Base-by-base conservation (phyloP, 2,888 invertebrate species). In the Glyphotaelius pellucidus region DNA sequence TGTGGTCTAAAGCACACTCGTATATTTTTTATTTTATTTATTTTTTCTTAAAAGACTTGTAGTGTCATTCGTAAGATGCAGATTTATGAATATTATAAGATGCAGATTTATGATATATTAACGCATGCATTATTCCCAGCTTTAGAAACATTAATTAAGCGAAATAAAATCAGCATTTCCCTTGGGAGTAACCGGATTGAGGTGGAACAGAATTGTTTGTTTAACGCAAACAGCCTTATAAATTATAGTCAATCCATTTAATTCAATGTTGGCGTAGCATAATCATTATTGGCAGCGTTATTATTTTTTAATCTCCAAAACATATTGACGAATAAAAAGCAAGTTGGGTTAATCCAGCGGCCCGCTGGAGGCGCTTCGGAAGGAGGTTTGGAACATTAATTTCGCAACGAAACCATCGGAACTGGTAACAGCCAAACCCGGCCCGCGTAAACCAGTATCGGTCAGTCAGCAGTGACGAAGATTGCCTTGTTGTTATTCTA, bases 351-450 rank as follows among this genome's bases (percentile, higher is more conserved):
- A 30, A 83, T 35, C 81, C 83, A 25, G 7, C 83, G 1, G 35
- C 11, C 35, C n/a, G 67, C 1, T 9, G 67, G 67, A 67, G 67
- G 25, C 67, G 67, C 67, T n/a, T 83, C 19, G 35, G 32, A 83
- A 32, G 83, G 32, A 38, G 83, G 32, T 83, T 83, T 35, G 83
- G 38, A 83, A 83, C 79, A 85, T 47, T 15, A 42, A 47, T 90
- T 85, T 90, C 42, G 85, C 90, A 85, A 90, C 35, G 86, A 30
- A 86, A 86, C 52, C 67, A 80, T 86, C 89, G 35, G 38, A 92
- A 91, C 92, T 91, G 81, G 92, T 89, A 89, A 80, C 92, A 92
- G 91, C 92, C 91, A 91, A 92, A 92, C 90, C 32, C 38, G n/a
- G 67, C 91, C 90, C 83, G 92, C 84, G 47, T 31, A 90, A 92